Evolutionary conservation across 2,888 invertebrate genomes (phyloP).

Genomic region (Sinohyriopsis cumingii): DNA sequence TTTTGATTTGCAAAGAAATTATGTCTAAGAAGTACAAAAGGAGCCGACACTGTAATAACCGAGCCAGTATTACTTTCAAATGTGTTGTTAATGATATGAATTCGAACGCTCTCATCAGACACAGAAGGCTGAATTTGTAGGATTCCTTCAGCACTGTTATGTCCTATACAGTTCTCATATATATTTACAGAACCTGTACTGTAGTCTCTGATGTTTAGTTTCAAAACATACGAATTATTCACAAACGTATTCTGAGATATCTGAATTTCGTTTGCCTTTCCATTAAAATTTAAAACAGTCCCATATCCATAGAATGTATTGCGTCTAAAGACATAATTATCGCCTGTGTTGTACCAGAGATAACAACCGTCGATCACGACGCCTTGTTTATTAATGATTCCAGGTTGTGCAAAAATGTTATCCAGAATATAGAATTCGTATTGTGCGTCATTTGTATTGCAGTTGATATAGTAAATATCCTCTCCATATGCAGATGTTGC

Average conservation of each 20-base stretch:
- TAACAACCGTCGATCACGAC: too few species aligned
- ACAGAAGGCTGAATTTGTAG: constrained; percentile 1
- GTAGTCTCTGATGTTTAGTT: too few species aligned
- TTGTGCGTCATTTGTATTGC: background rate
- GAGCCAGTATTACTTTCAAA: constrained; percentile 20
- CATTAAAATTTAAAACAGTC: background rate
- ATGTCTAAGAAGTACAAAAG: constrained; percentile 11
- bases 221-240: too few species aligned
- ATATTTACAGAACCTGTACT: too few species aligned
- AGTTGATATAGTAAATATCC: constrained; percentile 2
- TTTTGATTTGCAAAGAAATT: constrained; percentile 28
- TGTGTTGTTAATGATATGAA: background rate
- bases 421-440: too few species aligned
- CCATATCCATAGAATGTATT: constrained; percentile 6
- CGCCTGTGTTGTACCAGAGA: background rate
- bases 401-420: too few species aligned
- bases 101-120: too few species aligned
- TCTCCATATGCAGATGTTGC: background rate
- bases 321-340: constrained; percentile 1
- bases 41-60: constrained; percentile 8
- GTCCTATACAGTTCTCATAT: background rate
- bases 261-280: too few species aligned
- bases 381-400: too few species aligned
- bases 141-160: constrained; percentile 1
- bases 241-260: too few species aligned